These are phyloP conservation scores for Sarcophilus harrisii DNA, from an alignment of 2,797 vertebrate species.

Conservation along the genomic window DNA sequence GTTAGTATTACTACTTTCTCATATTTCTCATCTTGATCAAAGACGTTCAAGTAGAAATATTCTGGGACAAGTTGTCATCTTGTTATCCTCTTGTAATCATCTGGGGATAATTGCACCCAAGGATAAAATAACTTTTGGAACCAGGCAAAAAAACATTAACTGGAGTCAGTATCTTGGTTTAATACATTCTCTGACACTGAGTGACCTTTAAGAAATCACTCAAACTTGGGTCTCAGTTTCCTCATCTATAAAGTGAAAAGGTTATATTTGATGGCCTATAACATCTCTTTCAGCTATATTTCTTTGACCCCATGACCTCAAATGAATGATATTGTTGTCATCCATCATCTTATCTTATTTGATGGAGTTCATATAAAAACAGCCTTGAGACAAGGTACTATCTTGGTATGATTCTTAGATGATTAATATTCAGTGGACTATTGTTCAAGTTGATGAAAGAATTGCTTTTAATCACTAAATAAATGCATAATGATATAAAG, in stretches of 20 bases:
- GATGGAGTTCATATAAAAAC: neutral
- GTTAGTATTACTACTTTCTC: neutral
- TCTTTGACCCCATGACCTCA: neutral
- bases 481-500: neutral
- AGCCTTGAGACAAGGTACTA: neutral
- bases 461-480: neutral
- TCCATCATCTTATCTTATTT: neutral
- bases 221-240: conserved; percentile 17
- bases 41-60: neutral
- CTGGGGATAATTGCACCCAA: neutral
- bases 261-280: neutral
- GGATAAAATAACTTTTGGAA: neutral
- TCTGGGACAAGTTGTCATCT: neutral
- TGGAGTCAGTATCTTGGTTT: neutral
- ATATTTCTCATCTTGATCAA: neutral
- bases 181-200: neutral
- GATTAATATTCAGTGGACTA: neutral
- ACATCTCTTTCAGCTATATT: neutral
- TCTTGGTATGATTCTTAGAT: neutral
- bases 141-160: neutral
- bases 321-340: neutral
- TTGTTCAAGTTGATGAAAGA: neutral
- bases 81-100: neutral
- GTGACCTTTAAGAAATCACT: neutral
- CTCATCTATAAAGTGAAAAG: neutral